A percentile compares a stretch with the other conserved stretches of the same genome.
Conservation (phyloP, 2,888 invertebrate genomes). For the Crepidodera aurea region DNA sequence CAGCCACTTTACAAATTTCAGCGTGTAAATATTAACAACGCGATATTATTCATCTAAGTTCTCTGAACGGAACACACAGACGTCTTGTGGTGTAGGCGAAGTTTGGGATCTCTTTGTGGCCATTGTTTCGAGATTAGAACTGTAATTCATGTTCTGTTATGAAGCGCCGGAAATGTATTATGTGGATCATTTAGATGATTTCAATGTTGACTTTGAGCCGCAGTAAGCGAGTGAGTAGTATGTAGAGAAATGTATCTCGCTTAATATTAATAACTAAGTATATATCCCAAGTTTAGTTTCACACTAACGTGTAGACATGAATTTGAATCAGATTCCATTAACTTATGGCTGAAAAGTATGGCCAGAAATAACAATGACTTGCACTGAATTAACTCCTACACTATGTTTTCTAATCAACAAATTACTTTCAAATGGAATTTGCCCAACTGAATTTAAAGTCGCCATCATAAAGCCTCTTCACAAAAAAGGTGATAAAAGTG, state of each 20-base stretch:
- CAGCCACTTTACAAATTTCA: constrained; percentile 35
- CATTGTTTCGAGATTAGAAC: constrained; percentile 38
- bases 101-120: constrained; percentile 32
- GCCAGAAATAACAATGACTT: too few relatives aligned
- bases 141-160: constrained; percentile 27
- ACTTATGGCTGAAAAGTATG: too few relatives aligned
- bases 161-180: constrained; percentile 25
- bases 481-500: too few relatives aligned
- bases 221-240: background rate
- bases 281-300: background rate
- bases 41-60: constrained; percentile 46
- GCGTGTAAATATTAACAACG: constrained; percentile 46
- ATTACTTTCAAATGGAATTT: too few relatives aligned
- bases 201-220: constrained; percentile 23
- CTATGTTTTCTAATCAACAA: too few relatives aligned
- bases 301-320: background rate
- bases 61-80: constrained; percentile 26
- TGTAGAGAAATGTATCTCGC: background rate
- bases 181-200: constrained; percentile 23
- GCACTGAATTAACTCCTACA: too few relatives aligned
- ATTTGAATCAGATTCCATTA: too few relatives aligned
- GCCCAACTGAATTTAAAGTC: too few relatives aligned
- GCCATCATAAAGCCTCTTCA: too few relatives aligned
- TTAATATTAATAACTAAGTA: background rate
- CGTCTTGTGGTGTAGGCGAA: constrained; percentile 31